These are phyloP conservation scores for Hedya salicella DNA, from an alignment of 2,888 invertebrate species.

Conservation along the genomic window DNA sequence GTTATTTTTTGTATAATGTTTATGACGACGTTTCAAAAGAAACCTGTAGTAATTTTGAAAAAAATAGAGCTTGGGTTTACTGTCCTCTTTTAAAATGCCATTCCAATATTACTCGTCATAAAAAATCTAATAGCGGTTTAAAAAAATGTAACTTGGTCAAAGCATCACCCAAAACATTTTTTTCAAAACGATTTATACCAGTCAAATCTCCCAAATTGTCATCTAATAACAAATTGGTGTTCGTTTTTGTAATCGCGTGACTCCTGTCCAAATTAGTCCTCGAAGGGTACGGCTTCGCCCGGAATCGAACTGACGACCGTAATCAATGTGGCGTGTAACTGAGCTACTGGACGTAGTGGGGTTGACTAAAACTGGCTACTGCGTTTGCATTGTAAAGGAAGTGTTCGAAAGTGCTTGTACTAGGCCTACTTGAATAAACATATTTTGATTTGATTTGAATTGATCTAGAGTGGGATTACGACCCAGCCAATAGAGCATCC, in stretches of 20 bases:
- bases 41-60: too few species aligned
- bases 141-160: neutral
- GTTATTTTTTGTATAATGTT: too few species aligned
- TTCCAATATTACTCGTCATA: too few species aligned
- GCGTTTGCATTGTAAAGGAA: neutral
- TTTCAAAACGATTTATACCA: conserved; percentile 3
- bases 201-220: conserved; percentile 25
- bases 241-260: conserved; percentile 65
- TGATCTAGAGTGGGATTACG: too few species aligned
- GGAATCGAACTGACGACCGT: conserved; percentile 63
- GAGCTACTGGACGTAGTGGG: conserved; percentile 51
- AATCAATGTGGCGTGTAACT: conserved; percentile 71
- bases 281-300: conserved; percentile 44
- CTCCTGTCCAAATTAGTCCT: conserved; percentile 67
- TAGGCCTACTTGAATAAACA: too few species aligned
- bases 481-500: too few species aligned
- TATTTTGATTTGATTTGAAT: too few species aligned
- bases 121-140: too few species aligned
- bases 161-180: neutral
- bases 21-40: too few species aligned
- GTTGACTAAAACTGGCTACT: conserved; percentile 44
- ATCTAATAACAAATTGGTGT: conserved; percentile 30
- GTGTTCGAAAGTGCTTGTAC: too few species aligned
- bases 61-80: too few species aligned
- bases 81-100: too few species aligned